These are phyloP conservation scores for Acanthisitta chloris DNA, from an alignment of 2,113 vertebrate genomes.

Conservation along the genomic window DNA sequence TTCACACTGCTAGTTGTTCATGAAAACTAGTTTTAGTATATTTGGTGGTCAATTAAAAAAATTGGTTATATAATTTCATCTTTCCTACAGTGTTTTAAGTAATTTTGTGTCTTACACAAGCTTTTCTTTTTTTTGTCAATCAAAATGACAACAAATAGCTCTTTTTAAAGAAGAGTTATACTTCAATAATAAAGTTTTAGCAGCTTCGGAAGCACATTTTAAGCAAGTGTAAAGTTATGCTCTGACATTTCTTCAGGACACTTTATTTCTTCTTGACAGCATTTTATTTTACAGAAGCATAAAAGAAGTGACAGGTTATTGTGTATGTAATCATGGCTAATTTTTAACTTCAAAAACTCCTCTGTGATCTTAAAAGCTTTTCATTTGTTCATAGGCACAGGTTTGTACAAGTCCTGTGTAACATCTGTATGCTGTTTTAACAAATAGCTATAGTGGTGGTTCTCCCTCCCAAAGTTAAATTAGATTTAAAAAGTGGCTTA, in stretches of 20 bases:
- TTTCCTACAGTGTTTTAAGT: not conserved
- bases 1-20: not conserved
- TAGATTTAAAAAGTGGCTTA: constrained; percentile 9
- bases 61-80: not conserved
- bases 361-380: constrained; percentile 78
- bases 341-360: constrained; percentile 77
- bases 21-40: not conserved
- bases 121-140: not conserved
- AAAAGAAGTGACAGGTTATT: constrained; percentile 80
- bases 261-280: constrained; percentile 67
- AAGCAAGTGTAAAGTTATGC: constrained; percentile 65
- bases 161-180: not conserved
- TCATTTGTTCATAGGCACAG: constrained; percentile 75
- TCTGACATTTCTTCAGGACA: constrained; percentile 51
- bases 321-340: constrained; percentile 78
- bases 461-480: constrained; percentile 42
- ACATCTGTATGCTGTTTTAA: constrained; percentile 58
- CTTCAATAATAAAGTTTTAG: constrained; percentile 43
- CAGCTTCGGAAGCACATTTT: constrained; percentile 55
- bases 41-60: not conserved
- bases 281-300: constrained; percentile 73
- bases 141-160: not conserved
- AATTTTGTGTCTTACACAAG: not conserved
- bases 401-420: constrained; percentile 70
- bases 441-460: not conserved